These are phyloP conservation scores for Anser brachyrhynchus DNA, from an alignment of 2,113 vertebrate genomes.

Conservation along the genomic window DNA sequence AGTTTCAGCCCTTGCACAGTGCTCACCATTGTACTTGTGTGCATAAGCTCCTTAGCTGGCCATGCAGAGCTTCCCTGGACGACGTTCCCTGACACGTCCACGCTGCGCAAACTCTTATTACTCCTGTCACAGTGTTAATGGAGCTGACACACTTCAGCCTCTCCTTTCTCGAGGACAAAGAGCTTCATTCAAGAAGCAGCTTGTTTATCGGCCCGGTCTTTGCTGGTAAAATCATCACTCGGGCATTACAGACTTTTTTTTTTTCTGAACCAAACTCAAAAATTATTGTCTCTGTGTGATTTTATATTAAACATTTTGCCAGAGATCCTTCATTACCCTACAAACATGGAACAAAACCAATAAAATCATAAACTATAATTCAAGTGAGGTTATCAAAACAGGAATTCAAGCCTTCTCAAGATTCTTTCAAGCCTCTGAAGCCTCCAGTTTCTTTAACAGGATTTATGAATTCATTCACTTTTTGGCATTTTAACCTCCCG, in stretches of 20 bases:
- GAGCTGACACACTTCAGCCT: background rate
- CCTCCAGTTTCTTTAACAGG: background rate
- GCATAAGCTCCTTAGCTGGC: background rate
- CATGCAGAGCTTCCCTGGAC: background rate
- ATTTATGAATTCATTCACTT: background rate
- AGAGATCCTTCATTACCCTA: background rate
- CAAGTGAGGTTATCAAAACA: background rate
- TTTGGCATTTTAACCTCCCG: background rate
- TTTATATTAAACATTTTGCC: background rate
- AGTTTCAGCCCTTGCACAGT: background rate
- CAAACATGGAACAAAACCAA: background rate
- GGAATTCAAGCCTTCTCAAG: background rate
- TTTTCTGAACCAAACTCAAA: background rate
- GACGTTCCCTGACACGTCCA: background rate
- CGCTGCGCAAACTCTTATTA: background rate
- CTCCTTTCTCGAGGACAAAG: background rate
- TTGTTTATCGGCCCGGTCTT: background rate
- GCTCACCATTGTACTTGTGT: background rate
- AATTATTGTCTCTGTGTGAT: background rate
- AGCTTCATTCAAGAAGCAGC: slow-evolving; percentile 47
- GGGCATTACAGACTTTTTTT: background rate
- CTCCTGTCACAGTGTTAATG: background rate
- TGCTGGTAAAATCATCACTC: background rate
- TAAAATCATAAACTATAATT: background rate
- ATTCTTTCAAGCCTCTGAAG: background rate